These are phyloP conservation scores for Musca domestica DNA, from an alignment of 1,140 invertebrate genomes.

Conservation along the genomic window DNA sequence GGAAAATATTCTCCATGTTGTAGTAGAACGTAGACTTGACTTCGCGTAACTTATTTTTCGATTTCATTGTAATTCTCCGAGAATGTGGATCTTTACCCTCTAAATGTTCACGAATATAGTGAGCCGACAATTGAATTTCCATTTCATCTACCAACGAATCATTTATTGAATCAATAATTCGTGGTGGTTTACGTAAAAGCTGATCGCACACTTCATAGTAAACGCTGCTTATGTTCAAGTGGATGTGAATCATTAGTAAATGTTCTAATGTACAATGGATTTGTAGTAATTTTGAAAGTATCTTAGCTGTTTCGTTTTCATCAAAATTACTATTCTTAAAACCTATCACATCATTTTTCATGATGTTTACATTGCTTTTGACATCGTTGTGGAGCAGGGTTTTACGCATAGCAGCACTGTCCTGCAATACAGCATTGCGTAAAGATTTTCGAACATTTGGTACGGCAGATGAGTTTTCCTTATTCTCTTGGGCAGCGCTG, in stretches of 20 bases:
- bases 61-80: conserved; percentile 43
- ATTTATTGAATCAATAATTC: conserved; percentile 36
- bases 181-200: conserved; percentile 35
- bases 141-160: conserved; percentile 41
- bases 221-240: conserved; percentile 50
- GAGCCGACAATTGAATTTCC: conserved; percentile 40
- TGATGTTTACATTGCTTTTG: conserved; percentile 25
- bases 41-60: conserved; percentile 41
- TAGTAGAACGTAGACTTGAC: conserved; percentile 45
- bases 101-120: conserved; percentile 41
- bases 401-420: conserved; percentile 32
- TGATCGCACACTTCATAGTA: conserved; percentile 43
- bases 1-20: conserved; percentile 47
- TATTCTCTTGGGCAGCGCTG: conserved; percentile 1
- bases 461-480: conserved; percentile 21
- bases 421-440: conserved; percentile 39
- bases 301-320: conserved; percentile 35
- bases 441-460: conserved; percentile 50
- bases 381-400: conserved; percentile 37
- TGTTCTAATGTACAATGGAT: conserved; percentile 49
- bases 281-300: conserved; percentile 43
- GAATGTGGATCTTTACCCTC: conserved; percentile 45
- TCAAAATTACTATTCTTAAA: conserved; percentile 51
- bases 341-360: conserved; percentile 34
- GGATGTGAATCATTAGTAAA: conserved; percentile 47